Conservation (phyloP, 2,888 invertebrate species). For the Dolichomitus sp. region DNA sequence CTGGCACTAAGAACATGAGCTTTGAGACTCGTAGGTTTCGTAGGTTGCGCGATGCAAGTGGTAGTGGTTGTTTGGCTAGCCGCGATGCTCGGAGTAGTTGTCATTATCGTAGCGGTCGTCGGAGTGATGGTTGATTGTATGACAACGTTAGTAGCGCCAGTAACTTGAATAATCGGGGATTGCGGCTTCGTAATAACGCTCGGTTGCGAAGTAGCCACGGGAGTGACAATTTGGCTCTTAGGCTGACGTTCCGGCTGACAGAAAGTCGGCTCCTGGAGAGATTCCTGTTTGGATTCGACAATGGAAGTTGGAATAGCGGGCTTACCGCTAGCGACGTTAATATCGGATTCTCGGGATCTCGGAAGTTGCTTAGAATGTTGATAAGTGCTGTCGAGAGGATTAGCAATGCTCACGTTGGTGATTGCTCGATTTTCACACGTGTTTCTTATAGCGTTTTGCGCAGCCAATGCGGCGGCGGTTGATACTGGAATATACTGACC, state of each 20-base stretch:
- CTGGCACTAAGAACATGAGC: constrained; percentile 88
- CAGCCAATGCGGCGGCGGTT: constrained; percentile 72
- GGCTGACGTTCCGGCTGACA: constrained; percentile 54
- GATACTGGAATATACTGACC: constrained; percentile 90
- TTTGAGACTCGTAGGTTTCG: constrained; percentile 88
- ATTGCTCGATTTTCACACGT: constrained; percentile 71
- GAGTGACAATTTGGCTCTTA: constrained; percentile 72
- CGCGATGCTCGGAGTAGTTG: constrained; percentile 53
- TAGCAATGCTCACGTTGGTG: constrained; percentile 66
- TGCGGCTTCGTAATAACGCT: constrained; percentile 81
- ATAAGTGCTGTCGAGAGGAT: constrained; percentile 37
- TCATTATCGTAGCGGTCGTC: constrained; percentile 67
- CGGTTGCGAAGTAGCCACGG: constrained; percentile 74
- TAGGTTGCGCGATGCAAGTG: constrained; percentile 67
- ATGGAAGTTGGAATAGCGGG: constrained; percentile 84
- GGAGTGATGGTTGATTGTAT: constrained; percentile 72
- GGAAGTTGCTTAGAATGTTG: constrained; percentile 67
- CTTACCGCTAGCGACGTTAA: constrained; percentile 64
- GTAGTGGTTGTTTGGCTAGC: constrained; percentile 63
- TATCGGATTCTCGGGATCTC: constrained; percentile 69
- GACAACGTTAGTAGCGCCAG: constrained; percentile 68
- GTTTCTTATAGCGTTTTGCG: constrained; percentile 72
- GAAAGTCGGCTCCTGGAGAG: constrained; percentile 61
- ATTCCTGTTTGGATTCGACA: constrained; percentile 74
- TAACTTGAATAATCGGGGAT: constrained; percentile 76